Evolutionary conservation across 2,113 vertebrate species (phyloP), one percentile per base, ranked within the genome.

Genomic region (Delphinus delphis): DNA sequence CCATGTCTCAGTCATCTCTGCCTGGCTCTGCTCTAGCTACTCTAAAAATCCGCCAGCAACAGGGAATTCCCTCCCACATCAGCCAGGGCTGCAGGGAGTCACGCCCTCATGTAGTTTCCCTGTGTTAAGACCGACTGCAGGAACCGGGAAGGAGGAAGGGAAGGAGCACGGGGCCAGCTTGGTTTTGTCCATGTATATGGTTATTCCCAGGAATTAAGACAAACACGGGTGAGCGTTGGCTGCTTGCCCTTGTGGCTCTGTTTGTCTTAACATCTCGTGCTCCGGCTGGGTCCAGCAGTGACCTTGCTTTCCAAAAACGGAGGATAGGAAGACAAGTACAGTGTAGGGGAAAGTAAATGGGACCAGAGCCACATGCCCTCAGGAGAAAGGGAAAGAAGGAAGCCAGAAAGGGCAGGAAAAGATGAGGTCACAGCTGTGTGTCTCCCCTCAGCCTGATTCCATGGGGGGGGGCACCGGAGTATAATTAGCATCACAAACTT

Each of bases 51-150:
- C 0, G 12, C 68, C 55, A 65, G 80, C 10, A 4, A 11, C 21
- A 38, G 63, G 50, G 33, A 89, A 15, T 77, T 67, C 65, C 74
- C 36, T 87, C 74, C 47, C 84, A 47, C 3, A 0, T 20, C n/a
- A 55, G 36, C 76, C 2, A 8, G 7, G 25, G 62, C n/a, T 5
- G 17, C 73, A 2, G 36, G 12, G 12, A 41, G 8, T 2, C 1
- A 1, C 2, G 8, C 21, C 2, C 7, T 10, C 28, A 0, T 0
- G 3, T 1, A 26, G 79, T 20, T 62, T 36, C 26, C 71, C 55
- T 0, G 0, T 11, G 36, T 25, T 21, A 13, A n/a, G 65, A 47
- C 21, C 5, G 67, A 53, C 65, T 5, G 2, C 44, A 62, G 63
- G 33, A 25, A 11, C 68, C 80, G 7, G 68, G 13, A 25, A 86